phyloP scores from a whole-genome alignment of 2,113 vertebrate species.

The Tachycineta bicolor region DNA sequence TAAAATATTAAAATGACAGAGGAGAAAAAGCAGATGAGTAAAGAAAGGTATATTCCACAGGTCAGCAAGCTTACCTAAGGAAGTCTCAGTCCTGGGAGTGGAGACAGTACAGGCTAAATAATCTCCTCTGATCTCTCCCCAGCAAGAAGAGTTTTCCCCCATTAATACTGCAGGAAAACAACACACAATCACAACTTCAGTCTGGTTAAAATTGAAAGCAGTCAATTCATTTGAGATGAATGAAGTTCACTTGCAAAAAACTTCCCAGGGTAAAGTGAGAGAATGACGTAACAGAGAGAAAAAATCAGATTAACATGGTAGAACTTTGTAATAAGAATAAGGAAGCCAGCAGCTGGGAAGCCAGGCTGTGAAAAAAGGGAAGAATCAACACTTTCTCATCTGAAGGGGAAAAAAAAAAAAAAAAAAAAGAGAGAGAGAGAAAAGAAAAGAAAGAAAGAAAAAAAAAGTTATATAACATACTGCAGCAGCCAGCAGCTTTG shows the following conservation, averaged over 20 bases:
- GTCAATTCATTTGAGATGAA: conserved; percentile 50
- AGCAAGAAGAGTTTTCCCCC: conserved; percentile 20
- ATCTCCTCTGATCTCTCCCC: conserved; percentile 13
- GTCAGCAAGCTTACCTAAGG: conserved; percentile 5
- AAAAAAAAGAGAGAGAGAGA: too few species aligned
- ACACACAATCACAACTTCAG: conserved; percentile 26
- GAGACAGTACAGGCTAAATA: not conserved
- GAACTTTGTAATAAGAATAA: conserved; percentile 41
- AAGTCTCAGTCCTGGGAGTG: not conserved
- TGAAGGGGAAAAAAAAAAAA: not conserved
- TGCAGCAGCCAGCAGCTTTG: not conserved
- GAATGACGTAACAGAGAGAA: conserved; percentile 37
- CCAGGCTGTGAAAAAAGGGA: conserved; percentile 16
- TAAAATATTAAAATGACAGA: not conserved
- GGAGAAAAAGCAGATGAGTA: not conserved
- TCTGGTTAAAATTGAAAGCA: conserved; percentile 33
- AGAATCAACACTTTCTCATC: conserved; percentile 5
- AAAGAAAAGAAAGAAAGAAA: too few species aligned
- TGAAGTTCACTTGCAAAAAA: conserved; percentile 21
- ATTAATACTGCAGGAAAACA: conserved; percentile 41
- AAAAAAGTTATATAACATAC: not conserved
- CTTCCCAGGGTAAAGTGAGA: conserved; percentile 9
- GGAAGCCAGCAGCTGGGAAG: conserved; percentile 40
- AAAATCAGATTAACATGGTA: conserved; percentile 51
- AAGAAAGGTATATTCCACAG: not conserved